These are phyloP conservation scores for Elymnias hypermnestra DNA, from an alignment of 1,140 invertebrate species.

Conservation along the genomic window DNA sequence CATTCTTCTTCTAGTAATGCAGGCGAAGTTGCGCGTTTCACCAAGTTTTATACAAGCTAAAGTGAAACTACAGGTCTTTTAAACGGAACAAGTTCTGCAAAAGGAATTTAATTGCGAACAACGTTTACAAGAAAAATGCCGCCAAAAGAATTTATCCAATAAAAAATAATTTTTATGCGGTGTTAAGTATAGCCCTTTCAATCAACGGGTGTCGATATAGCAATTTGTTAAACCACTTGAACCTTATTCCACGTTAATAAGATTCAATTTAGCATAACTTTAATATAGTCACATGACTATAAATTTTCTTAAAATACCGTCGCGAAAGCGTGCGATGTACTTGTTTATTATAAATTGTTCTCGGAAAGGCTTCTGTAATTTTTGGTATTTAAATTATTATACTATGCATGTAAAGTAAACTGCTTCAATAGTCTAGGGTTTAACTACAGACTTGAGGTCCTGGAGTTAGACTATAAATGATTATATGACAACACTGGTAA, in stretches of 20 bases:
- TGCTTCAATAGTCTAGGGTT: no score
- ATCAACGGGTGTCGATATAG: slow-evolving; percentile 1
- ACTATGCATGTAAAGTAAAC: no score
- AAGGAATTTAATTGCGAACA: slow-evolving; percentile 1
- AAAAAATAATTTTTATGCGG: slow-evolving; percentile 16
- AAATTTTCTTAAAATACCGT: no score
- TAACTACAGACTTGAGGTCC: no score
- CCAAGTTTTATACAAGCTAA: no score
- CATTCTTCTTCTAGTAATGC: no score
- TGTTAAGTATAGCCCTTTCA: slow-evolving; percentile 10
- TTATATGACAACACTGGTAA: no score
- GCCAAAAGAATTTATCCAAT: slow-evolving; percentile 13
- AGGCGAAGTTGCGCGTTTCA: no score
- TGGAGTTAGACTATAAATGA: background rate
- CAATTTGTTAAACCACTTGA: background rate
- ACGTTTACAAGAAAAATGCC: slow-evolving; percentile 4
- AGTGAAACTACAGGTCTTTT: background rate
- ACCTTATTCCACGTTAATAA: no score
- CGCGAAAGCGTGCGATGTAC: slow-evolving; percentile 2
- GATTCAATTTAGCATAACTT: no score
- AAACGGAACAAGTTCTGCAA: background rate
- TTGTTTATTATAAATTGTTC: background rate
- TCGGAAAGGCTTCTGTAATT: background rate
- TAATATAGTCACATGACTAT: no score
- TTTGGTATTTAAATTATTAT: background rate